A percentile compares a stretch with the other conserved stretches of the same genome.
phyloP scores from a whole-genome alignment of 1,140 invertebrate genomes.

The Achatina immaculata region DNA sequence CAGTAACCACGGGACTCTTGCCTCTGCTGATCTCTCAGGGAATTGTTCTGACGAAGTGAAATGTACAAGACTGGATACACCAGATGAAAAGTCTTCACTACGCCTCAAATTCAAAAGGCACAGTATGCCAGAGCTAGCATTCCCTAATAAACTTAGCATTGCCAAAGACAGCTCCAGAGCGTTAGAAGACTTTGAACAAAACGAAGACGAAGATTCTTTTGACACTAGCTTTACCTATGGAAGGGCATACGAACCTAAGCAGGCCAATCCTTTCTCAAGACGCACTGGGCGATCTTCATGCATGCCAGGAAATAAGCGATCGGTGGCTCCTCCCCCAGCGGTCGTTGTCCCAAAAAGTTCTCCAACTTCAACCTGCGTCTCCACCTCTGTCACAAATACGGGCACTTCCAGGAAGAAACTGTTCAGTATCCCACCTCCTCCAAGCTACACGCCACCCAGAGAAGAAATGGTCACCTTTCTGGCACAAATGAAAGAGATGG shows the following conservation, averaged over 20 bases:
- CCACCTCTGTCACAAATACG: neutral
- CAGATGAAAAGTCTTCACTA: neutral
- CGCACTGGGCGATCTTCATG: neutral
- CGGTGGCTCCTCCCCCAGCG: constrained; percentile 13
- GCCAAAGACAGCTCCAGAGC: neutral
- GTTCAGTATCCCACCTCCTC: constrained; percentile 18
- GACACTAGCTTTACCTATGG: neutral
- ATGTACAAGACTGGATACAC: neutral
- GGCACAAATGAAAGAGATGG: neutral
- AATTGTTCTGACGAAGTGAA: neutral
- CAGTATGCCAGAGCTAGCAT: neutral
- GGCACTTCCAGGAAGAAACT: neutral
- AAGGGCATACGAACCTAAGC: neutral
- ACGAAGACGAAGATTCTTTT: neutral
- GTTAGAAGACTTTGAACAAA: neutral
- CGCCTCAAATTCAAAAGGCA: neutral
- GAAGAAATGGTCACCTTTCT: constrained; percentile 12
- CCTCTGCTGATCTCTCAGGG: neutral
- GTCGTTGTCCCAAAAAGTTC: neutral
- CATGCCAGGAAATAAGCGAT: constrained; percentile 29
- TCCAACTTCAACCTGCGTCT: neutral
- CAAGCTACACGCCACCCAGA: constrained; percentile 16
- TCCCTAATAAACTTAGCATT: neutral
- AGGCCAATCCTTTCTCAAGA: neutral
- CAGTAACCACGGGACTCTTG: neutral